Conservation (phyloP, 2,797 vertebrate species). For the Schizopygopsis malacanthus region DNA sequence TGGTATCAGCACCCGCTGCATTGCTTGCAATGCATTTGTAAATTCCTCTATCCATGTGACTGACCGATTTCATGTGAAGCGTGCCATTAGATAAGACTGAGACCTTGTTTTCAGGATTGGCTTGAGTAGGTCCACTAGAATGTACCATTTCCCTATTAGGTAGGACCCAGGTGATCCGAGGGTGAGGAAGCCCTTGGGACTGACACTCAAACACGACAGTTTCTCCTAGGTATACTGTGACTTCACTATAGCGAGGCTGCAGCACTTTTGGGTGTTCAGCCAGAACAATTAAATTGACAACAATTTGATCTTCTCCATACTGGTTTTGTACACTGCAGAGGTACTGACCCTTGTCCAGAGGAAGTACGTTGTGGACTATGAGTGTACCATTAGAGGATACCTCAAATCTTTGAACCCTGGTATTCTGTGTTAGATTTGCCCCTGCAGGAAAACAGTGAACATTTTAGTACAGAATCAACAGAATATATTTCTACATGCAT, state of each 20-base stretch:
- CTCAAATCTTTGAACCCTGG: slow-evolving; percentile 82
- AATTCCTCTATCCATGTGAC: slow-evolving; percentile 82
- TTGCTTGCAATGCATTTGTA: slow-evolving; percentile 90
- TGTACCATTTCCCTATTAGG: slow-evolving; percentile 78
- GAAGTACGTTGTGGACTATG: slow-evolving; percentile 80
- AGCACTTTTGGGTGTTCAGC: slow-evolving; percentile 80
- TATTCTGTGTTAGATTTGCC: slow-evolving; percentile 79
- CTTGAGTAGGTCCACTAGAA: slow-evolving; percentile 56
- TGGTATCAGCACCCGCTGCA: slow-evolving; percentile 81
- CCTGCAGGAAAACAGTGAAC: slow-evolving; percentile 71
- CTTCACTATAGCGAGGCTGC: slow-evolving; percentile 80
- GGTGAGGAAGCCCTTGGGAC: slow-evolving; percentile 80
- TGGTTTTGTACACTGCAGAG: slow-evolving; percentile 85
- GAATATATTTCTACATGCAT: not conserved
- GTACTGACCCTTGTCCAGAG: slow-evolving; percentile 86
- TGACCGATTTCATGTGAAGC: slow-evolving; percentile 78
- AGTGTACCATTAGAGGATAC: slow-evolving; percentile 88
- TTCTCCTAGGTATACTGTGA: slow-evolving; percentile 80
- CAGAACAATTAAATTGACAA: slow-evolving; percentile 77
- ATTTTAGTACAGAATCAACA: not conserved
- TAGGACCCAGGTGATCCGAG: slow-evolving; percentile 88
- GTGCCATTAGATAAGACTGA: slow-evolving; percentile 81
- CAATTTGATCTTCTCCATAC: slow-evolving; percentile 80
- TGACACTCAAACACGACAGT: slow-evolving; percentile 81
- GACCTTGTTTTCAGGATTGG: slow-evolving; percentile 69